Conservation (phyloP, 2,797 vertebrate species). For the Halcyon smyrnensis region DNA sequence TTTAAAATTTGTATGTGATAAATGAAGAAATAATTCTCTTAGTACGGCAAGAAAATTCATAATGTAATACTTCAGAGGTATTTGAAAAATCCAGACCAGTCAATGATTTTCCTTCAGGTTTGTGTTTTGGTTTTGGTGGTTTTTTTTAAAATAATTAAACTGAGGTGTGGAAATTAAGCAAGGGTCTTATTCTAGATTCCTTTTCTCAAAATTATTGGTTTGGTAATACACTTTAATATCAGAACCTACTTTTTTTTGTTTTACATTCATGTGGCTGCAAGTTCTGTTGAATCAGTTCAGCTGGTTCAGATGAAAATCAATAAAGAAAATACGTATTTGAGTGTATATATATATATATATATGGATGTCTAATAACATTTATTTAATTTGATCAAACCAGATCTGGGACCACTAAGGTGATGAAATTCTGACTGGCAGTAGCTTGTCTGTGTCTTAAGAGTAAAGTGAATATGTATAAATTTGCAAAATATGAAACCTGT, state of each 20-base stretch:
- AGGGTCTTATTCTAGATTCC: not conserved
- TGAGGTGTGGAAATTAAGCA: not conserved
- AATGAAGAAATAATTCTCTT: not conserved
- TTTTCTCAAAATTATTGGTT: not conserved
- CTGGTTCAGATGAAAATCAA: not conserved
- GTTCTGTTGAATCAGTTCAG: not conserved
- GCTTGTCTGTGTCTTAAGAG: not conserved
- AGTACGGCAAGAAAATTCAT: not conserved
- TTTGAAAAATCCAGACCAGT: not conserved
- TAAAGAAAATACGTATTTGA: not conserved
- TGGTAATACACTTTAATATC: not conserved
- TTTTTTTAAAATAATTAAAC: not conserved
- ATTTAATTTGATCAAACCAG: not conserved
- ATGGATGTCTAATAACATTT: not conserved
- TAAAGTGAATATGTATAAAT: not conserved
- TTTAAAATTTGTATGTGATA: not conserved
- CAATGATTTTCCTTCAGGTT: not conserved
- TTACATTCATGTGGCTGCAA: not conserved
- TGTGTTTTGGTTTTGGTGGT: too few relatives aligned
- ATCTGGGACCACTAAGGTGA: not conserved
- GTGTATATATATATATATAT: not conserved
- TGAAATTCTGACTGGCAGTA: not conserved
- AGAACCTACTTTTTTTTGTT: not conserved
- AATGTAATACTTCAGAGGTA: not conserved
- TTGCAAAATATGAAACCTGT: not conserved